Percentiles rank a stretch among this genome's conserved stretches.
Evolutionary conservation across 92 coral and sea anemone genomes (phyloP).

Genomic region (Umimayanthus kanabou): DNA sequence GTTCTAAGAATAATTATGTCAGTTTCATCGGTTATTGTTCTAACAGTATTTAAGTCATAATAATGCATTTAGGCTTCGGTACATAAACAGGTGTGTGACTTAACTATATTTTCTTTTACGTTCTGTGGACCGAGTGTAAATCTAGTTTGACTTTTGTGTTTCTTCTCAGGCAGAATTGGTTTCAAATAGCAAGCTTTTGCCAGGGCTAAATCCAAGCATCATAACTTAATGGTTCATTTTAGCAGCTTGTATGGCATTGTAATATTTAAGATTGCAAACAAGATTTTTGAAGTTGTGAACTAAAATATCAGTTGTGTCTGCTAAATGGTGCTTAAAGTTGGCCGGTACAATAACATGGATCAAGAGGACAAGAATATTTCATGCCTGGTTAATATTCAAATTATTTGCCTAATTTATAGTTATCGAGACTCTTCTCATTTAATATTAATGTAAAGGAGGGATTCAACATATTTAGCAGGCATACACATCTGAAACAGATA

Average conservation of each 20-base stretch:
- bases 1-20: too few species aligned
- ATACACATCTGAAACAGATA: not conserved
- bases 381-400: not conserved
- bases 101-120: too few species aligned
- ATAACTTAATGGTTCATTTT: too few species aligned
- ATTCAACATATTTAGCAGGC: not conserved
- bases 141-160: too few species aligned
- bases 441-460: not conserved
- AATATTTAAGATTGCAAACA: too few species aligned
- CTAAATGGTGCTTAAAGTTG: not conserved
- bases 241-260: too few species aligned
- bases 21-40: not conserved
- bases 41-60: not conserved
- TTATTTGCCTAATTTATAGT: not conserved
- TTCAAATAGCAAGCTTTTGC: too few species aligned
- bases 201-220: too few species aligned
- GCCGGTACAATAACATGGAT: not conserved
- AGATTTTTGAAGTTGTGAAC: not conserved
- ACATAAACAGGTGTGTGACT: not conserved
- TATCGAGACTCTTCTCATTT: not conserved
- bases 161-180: too few species aligned
- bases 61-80: not conserved
- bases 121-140: not conserved
- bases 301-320: not conserved
- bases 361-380: too few species aligned